Base-by-base conservation (phyloP, 2,888 invertebrate species). In the Lepeophtheirus nordmannii region DNA sequence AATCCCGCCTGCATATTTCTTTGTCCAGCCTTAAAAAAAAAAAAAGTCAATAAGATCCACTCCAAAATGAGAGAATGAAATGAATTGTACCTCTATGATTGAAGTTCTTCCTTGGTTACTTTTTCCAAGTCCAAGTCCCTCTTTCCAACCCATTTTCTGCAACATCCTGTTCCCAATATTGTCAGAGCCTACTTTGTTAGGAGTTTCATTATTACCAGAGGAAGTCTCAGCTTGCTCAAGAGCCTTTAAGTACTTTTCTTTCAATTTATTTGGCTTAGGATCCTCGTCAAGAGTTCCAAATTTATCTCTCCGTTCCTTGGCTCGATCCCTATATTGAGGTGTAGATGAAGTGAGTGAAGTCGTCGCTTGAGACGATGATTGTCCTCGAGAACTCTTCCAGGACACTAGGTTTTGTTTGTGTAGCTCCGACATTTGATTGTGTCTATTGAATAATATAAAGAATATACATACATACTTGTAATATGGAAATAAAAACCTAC, bases 111-210 rank as follows among this genome's bases (percentile, higher is more conserved):
- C 96, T 76, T 97, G 96, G 74, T 91, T 91, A 65, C 83, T 82
- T 74, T 88, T 89, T 0, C 98, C 97, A 23, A 98, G 78, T 0
- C 98, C 98, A 78, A 89, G 85, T 0, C 98, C 98, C 74, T 92
- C 92, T 9, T 87, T 87, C 98, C 98, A 98, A 7, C 98, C 98
- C 98, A 98, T 98, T 77, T 92, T 93, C 76, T 97, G 93, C 69
- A 98, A 76, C 75, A 98, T 80, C 74, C 90, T 87, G 74, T 88
- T 96, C 10, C 97, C 98, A 68, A 96, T 89, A 72, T 94, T 94
- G 71, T 89, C 91, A 0, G 87, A 84, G 71, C 89, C 80, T 72
- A 92, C 81, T 68, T 87, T 80, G 75, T 83, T 63, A 10, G 53
- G 22, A 17, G n/a, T 38, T 39, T 39, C 39, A 37, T 23, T 37